Conservation (phyloP, 2,888 invertebrate genomes). For the Sarcophaga rosellei region DNA sequence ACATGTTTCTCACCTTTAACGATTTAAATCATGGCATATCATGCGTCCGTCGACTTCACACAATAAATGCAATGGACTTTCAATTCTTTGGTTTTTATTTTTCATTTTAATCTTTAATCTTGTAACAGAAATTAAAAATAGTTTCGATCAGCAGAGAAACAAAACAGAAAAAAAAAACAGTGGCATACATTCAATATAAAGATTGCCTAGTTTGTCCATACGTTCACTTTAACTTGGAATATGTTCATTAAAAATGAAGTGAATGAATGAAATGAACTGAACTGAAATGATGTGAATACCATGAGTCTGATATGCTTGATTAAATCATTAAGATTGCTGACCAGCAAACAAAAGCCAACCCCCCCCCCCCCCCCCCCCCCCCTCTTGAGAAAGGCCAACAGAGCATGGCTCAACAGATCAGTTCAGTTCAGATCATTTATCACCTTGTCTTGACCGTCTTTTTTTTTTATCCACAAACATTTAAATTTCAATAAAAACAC, state of each 20-base stretch:
- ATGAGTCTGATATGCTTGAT: slow-evolving; percentile 45
- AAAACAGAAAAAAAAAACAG: slow-evolving; percentile 9
- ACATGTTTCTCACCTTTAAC: slow-evolving; percentile 52
- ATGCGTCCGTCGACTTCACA: slow-evolving; percentile 10
- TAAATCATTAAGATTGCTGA: slow-evolving; percentile 45
- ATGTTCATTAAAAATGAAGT: slow-evolving; percentile 47
- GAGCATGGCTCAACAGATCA: slow-evolving; percentile 10
- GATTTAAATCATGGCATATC: slow-evolving; percentile 18
- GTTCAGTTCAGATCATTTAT: slow-evolving; percentile 40
- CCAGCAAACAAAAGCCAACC: not conserved
- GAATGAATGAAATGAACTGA: not conserved
- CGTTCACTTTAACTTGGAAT: slow-evolving; percentile 24
- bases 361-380: not conserved
- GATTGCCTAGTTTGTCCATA: slow-evolving; percentile 11
- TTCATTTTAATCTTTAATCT: slow-evolving; percentile 32
- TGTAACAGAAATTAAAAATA: slow-evolving; percentile 15
- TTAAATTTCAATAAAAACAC: slow-evolving; percentile 20
- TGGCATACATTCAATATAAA: slow-evolving; percentile 46
- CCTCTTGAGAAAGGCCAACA: slow-evolving; percentile 4
- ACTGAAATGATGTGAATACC: slow-evolving; percentile 23
- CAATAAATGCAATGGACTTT: slow-evolving; percentile 42
- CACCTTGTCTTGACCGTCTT: not conserved
- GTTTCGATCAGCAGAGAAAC: slow-evolving; percentile 1
- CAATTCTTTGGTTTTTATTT: slow-evolving; percentile 32
- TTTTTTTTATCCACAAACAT: not conserved